Evolutionary conservation across 2,888 invertebrate genomes (phyloP).

Genomic region (Horisme vitalbata): DNA sequence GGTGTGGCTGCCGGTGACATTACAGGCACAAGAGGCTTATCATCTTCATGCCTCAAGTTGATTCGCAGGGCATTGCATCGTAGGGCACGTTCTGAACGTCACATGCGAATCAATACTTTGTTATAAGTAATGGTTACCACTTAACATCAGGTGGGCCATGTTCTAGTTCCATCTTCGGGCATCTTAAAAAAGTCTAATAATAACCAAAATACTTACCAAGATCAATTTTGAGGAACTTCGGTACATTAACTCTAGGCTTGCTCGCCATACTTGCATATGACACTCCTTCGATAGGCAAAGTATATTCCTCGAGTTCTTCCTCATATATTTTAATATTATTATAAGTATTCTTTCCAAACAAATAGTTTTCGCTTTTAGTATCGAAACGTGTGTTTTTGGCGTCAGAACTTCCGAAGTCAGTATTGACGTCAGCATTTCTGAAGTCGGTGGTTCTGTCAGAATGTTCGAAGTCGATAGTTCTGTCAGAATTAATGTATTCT

Average conservation of each 20-base stretch:
- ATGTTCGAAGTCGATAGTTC: not conserved
- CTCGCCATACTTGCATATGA: constrained; percentile 47
- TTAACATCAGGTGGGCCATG: too few species aligned
- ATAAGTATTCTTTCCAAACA: constrained; percentile 9
- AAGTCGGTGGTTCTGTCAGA: not conserved
- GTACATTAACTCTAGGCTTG: constrained; percentile 19
- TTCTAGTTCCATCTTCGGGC: too few species aligned
- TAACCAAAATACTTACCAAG: constrained; percentile 22
- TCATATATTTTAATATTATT: constrained; percentile 19
- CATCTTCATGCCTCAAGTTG: too few species aligned
- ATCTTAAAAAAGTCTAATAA: too few species aligned
- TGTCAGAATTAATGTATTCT: not conserved
- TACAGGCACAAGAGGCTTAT: too few species aligned
- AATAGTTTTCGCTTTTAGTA: not conserved
- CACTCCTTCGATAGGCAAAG: constrained; percentile 25
- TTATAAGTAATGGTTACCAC: too few species aligned
- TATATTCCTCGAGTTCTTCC: constrained; percentile 21
- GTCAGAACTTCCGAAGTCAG: not conserved
- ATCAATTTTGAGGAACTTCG: constrained; percentile 36
- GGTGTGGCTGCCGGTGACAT: too few species aligned
- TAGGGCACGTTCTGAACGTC: too few species aligned
- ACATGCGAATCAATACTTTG: too few species aligned
- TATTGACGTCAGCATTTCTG: not conserved
- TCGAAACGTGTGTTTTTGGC: not conserved
- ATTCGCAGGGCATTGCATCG: too few species aligned